Percentiles rank a stretch among this genome's conserved stretches.
Evolutionary conservation across 2,888 invertebrate species (phyloP).

Genomic region (Eremobia ochroleuca): DNA sequence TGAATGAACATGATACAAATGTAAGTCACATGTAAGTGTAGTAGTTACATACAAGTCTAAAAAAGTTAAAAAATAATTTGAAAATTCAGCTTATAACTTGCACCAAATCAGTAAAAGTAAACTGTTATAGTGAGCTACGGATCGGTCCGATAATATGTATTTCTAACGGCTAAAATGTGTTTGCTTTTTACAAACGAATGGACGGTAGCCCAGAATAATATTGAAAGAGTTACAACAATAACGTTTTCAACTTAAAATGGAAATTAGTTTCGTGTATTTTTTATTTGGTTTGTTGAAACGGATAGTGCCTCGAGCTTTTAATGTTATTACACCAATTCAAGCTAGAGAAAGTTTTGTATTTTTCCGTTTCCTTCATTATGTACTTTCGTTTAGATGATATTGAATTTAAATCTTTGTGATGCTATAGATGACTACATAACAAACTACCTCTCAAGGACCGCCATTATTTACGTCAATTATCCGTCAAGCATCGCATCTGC

Average conservation of each 20-base stretch:
- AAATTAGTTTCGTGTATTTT: constrained; percentile 28
- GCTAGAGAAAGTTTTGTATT: no score
- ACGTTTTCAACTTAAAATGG: constrained; percentile 49
- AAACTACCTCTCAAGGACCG: no score
- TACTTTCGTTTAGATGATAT: background rate
- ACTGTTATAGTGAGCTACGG: constrained; percentile 82
- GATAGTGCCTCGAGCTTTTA: constrained; percentile 2
- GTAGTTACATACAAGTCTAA: no score
- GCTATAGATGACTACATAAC: background rate
- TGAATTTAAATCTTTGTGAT: background rate
- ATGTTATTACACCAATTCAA: constrained; percentile 1
- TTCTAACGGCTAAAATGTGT: constrained; percentile 72
- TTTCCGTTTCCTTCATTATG: background rate
- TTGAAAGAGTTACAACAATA: constrained; percentile 58
- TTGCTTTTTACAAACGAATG: constrained; percentile 66
- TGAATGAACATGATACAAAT: no score
- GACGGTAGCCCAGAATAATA: constrained; percentile 52
- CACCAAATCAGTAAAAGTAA: constrained; percentile 75
- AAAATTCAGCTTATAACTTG: constrained; percentile 60
- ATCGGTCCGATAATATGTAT: constrained; percentile 82
- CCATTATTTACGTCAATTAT: no score
- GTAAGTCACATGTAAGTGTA: no score
- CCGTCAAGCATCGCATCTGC: no score
- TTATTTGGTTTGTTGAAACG: constrained; percentile 17
- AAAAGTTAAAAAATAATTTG: no score